Base-by-base conservation (phyloP, 2,113 vertebrate genomes). In the Coturnix japonica region DNA sequence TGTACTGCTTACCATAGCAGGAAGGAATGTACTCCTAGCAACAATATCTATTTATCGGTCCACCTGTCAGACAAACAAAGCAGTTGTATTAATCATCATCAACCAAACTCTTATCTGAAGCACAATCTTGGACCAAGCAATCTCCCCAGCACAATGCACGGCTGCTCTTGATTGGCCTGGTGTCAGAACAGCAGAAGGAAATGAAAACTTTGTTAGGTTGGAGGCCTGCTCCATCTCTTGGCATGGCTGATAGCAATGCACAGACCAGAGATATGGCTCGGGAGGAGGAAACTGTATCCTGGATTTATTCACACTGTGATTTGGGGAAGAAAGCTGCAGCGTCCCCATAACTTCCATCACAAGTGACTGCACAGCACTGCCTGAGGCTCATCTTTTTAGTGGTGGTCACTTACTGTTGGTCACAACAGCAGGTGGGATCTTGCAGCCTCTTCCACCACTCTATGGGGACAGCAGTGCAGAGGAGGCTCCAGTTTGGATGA, bases 11-110 rank as follows among this genome's bases (percentile, higher is more conserved):
- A 35, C 60, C 13, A 1, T 9, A 41, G 11, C 79, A 78, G 70
- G 75, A 84, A 87, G 69, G 82, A 77, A 37, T 0, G 1, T 57
- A 73, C 76, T 37, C 70, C 47, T 81, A 85, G 82, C 94, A 87
- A 85, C 66, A 17, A 35, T 70, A 94, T 90, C 89, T 93, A 7
- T 60, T 74, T 70, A 84, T 92, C 89, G 77, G 82, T 13, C 54
- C 71, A 95, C 75, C 86, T 90, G 82, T 78, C 82, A 91, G 78
- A 65, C 39, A 85, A 74, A 92, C 41, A 78, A 87, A 78, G 51
- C 79, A 66, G 61, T 17, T 1, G 0, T 16, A 74, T 92, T 92
- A 46, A 92, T 93, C 89, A 87, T 33, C 39, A 84, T 41, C 71
- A 85, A 22, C 70, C 86, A 30, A 69, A 11, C 41, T 30, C 41